Base-by-base conservation (phyloP, 2,888 invertebrate genomes). In the Habrosyne pyritoides region DNA sequence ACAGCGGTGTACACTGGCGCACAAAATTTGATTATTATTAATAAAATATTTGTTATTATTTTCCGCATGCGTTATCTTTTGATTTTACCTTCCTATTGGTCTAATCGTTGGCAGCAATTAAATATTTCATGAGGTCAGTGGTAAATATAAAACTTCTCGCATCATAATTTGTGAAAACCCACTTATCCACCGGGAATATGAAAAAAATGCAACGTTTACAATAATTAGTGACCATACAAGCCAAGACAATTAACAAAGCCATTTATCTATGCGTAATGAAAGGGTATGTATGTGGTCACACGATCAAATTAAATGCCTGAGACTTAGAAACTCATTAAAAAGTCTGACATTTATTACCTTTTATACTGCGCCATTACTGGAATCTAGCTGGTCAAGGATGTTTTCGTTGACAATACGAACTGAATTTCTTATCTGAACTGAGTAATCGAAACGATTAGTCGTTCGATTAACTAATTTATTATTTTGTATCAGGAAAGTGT, bases 91-190 rank as follows among this genome's bases (percentile, higher is more conserved):
- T 78, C 83, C 86, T 89, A 89, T 89, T 89, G 90, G 85, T 77
- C 86, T 83, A 81, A 86, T 90, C 87, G 87, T 84, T 81, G 76
- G 71, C 74, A 65, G 86, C 85, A 89, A 91, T 91, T 90, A 91
- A 86, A 82, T 75, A 81, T 88, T 83, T 84, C 88, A 84, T 84
- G 89, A n/a, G n/a, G n/a, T n/a, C 89, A 89, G 87, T 88, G 88
- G 89, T 89, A 89, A 87, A 90, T 83, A 87, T 78, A 83, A 83
- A 88, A 84, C 82, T 81, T 83, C 81, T 83, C 77, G 84, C 79
- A 77, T 80, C 77, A 76, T 81, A 79, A 84, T 89, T 89, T 87
- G 75, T 64, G 77, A 85, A 88, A 86, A 89, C 84, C 79, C 85
- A 87, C 83, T 88, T 85, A 84, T 81, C 60, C 1, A 42, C 14